Evolutionary conservation across 2,797 vertebrate species (phyloP), one percentile per base, ranked within the genome.

Genomic region (Pelobates cultripes): DNA sequence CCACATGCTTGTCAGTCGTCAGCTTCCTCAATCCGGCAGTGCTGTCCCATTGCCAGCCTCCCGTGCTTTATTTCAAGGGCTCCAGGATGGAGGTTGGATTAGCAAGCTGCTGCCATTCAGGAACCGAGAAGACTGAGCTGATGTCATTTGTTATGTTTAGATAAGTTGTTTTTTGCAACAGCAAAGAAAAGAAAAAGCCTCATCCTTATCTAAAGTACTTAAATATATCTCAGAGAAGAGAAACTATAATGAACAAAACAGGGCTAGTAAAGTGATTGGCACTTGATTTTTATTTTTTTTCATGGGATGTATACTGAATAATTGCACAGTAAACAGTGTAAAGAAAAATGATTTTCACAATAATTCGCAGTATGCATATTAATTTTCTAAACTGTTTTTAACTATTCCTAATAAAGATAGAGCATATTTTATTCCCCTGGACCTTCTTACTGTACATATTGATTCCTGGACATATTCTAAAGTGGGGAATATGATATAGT

Each of bases 1-100:
- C 94, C 94, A 93, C 94, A 94, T 95, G 94, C 90, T 91, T 94
- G 92, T 90, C 92, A 92, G 94, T 95, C 94, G 94, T 96, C 96
- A 95, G 91, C 96, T 99, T 98, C 97, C 97, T 97, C 95, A 96
- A 94, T 95, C 96, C 96, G 95, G 95, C 95, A 91, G 94, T 88
- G 91, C 92, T 93, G 91, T 92, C 89, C 92, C 91, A 86, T 93
- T 94, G 94, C 93, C 95, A 95, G 93, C 92, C 95, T 93, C 93
- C 90, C 93, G 94, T 2, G 91, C 90, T 96, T 95, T 95, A 91
- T 90, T 92, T 92, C 90, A 88, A 93, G 94, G 96, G 92, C 95
- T 97, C 96, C 97, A 96, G 81, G 93, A 94, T 95, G 96, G 96
- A 96, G 96, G 94, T 93, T 94, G 95, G 94, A 96, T 96, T 94